Conservation (phyloP, 35 echinoderm and acorn worm genomes). For the Ophioderma brevispina region DNA sequence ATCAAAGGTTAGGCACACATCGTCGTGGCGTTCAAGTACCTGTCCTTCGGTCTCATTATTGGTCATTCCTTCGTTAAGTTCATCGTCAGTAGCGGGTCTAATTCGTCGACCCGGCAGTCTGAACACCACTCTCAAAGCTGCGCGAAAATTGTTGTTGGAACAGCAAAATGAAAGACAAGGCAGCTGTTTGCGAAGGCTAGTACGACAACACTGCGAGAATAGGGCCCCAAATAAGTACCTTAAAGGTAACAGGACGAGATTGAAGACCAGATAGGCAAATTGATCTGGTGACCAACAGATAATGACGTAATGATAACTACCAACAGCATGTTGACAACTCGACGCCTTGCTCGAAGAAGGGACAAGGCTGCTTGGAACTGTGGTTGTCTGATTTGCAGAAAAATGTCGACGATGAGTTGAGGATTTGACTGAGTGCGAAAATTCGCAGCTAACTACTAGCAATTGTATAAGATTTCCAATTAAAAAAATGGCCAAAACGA, state of each 20-base stretch:
- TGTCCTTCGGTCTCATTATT: too few relatives aligned
- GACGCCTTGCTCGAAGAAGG: constrained; percentile 63
- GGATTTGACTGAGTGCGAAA: constrained; percentile 42
- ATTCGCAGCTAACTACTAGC: constrained; percentile 66
- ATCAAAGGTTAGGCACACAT: too few relatives aligned
- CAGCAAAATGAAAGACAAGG: background rate
- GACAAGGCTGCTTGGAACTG: constrained; percentile 13
- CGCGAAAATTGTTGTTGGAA: background rate
- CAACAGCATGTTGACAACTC: constrained; percentile 81
- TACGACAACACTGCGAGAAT: background rate
- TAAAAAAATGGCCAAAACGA: constrained; percentile 54
- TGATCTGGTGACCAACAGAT: constrained; percentile 94
- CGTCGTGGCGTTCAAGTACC: too few relatives aligned
- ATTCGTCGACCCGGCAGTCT: background rate
- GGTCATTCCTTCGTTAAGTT: background rate
- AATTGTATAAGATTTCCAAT: constrained; percentile 78
- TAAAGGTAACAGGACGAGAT: constrained; percentile 48
- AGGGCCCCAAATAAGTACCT: background rate
- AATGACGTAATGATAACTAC: constrained; percentile 88
- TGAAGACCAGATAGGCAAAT: constrained; percentile 68
- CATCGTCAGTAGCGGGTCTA: background rate
- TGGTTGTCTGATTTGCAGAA: background rate
- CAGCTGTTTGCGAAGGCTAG: background rate
- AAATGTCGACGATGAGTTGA: constrained; percentile 8
- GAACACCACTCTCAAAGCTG: background rate